phyloP scores from a whole-genome alignment of 2,113 vertebrate species.

The Plestiodon gilberti region DNA sequence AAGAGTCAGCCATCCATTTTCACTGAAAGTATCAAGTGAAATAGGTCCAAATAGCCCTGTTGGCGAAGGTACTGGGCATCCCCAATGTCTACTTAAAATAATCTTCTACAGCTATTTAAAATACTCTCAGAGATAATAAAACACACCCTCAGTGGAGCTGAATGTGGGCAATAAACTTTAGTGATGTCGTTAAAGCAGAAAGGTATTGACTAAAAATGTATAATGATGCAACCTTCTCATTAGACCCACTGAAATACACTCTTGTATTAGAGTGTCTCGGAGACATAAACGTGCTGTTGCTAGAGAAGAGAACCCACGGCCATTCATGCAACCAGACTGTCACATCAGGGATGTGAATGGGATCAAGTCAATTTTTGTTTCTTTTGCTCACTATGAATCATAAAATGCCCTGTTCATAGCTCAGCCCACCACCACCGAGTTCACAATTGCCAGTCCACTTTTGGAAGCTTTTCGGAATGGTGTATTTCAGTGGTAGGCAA shows the following conservation, averaged over 20 bases:
- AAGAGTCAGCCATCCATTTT: background rate
- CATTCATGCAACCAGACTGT: background rate
- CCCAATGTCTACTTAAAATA: background rate
- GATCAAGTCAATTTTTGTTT: background rate
- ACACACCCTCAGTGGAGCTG: conserved; percentile 10
- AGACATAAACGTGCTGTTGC: background rate
- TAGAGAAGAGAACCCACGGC: background rate
- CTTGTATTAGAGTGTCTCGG: background rate
- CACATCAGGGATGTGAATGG: background rate
- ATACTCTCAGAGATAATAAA: conserved; percentile 12
- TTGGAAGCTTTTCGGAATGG: background rate
- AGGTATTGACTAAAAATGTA: conserved; percentile 11
- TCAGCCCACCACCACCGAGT: background rate
- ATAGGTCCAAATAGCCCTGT: conserved; percentile 29
- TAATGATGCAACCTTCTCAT: conserved; percentile 25
- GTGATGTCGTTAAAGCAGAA: background rate
- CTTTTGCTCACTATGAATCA: background rate
- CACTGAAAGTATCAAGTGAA: background rate
- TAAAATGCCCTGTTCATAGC: background rate
- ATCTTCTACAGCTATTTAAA: conserved; percentile 10
- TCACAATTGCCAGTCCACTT: background rate
- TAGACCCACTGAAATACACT: conserved; percentile 10
- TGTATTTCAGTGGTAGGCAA: too few species aligned
- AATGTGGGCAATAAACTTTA: conserved; percentile 31
- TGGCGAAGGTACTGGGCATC: conserved; percentile 16